Percentiles rank a stretch among this genome's conserved stretches.
Conservation (phyloP, 2,888 invertebrate genomes). For the Labia minor region DNA sequence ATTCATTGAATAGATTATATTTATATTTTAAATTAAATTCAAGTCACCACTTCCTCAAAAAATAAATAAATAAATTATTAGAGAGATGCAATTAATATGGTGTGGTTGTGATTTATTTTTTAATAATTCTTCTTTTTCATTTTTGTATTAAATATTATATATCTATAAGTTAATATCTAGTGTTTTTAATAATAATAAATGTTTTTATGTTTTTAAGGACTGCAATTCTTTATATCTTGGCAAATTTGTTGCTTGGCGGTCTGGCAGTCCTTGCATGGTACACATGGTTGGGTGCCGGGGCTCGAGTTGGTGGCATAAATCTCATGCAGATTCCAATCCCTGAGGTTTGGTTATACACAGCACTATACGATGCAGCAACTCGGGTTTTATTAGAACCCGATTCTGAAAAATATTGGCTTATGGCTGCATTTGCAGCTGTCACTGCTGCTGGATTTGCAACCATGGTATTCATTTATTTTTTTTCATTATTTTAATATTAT, state of each 20-base stretch:
- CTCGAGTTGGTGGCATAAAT: constrained; percentile 22
- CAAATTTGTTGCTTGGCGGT: constrained; percentile 47
- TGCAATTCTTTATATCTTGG: constrained; percentile 44
- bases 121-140: not conserved
- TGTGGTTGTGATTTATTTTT: not conserved
- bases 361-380: constrained; percentile 47
- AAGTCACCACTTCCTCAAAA: too few species aligned
- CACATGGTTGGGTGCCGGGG: constrained; percentile 34
- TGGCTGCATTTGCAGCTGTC: constrained; percentile 44
- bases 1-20: too few species aligned
- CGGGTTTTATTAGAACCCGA: constrained; percentile 40
- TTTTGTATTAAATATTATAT: not conserved
- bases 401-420: constrained; percentile 39
- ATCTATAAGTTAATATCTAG: too few species aligned
- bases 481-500: constrained; percentile 38
- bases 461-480: constrained; percentile 45
- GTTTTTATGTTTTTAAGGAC: constrained; percentile 39
- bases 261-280: constrained; percentile 48
- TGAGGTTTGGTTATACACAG: constrained; percentile 46
- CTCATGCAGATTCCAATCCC: constrained; percentile 32
- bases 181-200: constrained; percentile 13
- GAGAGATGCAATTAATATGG: not conserved
- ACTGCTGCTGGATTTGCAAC: constrained; percentile 50
- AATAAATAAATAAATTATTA: too few species aligned
- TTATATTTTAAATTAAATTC: too few species aligned